Evolutionary conservation across 2,113 vertebrate species (phyloP).

Genomic region (Protomyctophum bolini): DNA sequence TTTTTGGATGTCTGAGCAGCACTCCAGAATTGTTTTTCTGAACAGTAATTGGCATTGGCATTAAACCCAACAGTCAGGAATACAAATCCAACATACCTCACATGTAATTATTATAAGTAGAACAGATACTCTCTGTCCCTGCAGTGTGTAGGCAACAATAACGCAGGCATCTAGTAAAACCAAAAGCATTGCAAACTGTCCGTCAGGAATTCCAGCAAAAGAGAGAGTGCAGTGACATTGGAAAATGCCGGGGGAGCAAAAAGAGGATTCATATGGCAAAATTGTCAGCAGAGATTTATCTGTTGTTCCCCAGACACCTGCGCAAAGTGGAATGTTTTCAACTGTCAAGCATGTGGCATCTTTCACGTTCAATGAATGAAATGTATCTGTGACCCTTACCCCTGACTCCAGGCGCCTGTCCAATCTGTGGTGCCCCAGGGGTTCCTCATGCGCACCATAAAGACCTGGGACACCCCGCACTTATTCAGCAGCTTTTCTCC

Average conservation of each 20-base stretch:
- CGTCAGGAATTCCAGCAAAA: conserved; percentile 31
- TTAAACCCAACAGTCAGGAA: background rate
- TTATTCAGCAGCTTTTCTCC: conserved; percentile 50
- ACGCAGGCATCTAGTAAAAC: conserved; percentile 30
- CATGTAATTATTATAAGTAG: background rate
- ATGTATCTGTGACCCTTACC: conserved; percentile 58
- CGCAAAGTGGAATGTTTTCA: conserved; percentile 23
- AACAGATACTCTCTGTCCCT: conserved; percentile 34
- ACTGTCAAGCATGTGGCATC: conserved; percentile 31
- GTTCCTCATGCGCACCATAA: conserved; percentile 82
- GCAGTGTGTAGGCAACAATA: background rate
- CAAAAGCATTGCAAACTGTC: conserved; percentile 44
- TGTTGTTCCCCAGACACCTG: conserved; percentile 30
- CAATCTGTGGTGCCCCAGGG: conserved; percentile 84
- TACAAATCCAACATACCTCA: background rate
- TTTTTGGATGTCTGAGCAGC: no score
- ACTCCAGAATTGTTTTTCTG: no score
- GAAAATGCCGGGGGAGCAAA: conserved; percentile 33
- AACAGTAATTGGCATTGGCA: no score
- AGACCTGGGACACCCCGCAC: conserved; percentile 58
- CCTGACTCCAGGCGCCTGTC: conserved; percentile 83
- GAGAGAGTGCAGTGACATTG: conserved; percentile 32
- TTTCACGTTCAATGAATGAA: no score
- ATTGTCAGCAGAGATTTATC: conserved; percentile 20
- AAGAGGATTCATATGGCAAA: conserved; percentile 22